Base-by-base conservation (phyloP, 2,113 vertebrate genomes). In the Rhegmatorhina hoffmannsi region DNA sequence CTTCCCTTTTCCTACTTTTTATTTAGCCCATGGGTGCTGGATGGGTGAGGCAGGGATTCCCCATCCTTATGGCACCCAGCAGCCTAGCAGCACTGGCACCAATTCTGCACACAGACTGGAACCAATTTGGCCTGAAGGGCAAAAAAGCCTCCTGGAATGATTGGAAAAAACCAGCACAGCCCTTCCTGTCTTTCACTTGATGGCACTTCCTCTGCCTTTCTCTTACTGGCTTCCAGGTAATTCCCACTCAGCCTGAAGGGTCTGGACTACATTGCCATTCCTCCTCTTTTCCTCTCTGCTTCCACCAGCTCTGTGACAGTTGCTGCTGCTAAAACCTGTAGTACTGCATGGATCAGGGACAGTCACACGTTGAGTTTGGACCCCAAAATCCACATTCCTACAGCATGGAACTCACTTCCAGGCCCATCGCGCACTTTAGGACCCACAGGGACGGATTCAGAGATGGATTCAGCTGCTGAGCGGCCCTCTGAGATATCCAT, bases 401-500 rank as follows among this genome's bases (percentile, higher is more conserved):
- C 15, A 43, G 53, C 23, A 12, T 9, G n/a, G 74, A 81, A 98
- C 98, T 99, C 95, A 99, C 99, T 99, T 96, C 99, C 99, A 83
- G 98, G 96, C 77, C 99, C 99, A 11, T 99, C 99, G 34, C 99
- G 98, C 96, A 99, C 99, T 69, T 99, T 98, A 21, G 99, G 99
- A 66, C 99, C 99, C n/a, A 99, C 98, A 1, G 99, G 99, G 43
- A 99, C 96, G 44, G 99, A 98, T 89, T 98, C 98, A 1, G 98
- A 98, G 96, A 99, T 99, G 64, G 99, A 99, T 64, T 99, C 99
- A 0, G 98, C 99, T 24, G 98, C 99, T 0, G 99, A 99, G 87
- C 99, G 99, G 24, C 99, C 99, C 92, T 99, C 99, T 2, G 99
- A 99, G 95, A 99, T 98, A 73, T 99, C 99, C 99, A 99, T 99